Conservation (phyloP, 1,140 invertebrate species). For the Octopus bimaculoides region DNA sequence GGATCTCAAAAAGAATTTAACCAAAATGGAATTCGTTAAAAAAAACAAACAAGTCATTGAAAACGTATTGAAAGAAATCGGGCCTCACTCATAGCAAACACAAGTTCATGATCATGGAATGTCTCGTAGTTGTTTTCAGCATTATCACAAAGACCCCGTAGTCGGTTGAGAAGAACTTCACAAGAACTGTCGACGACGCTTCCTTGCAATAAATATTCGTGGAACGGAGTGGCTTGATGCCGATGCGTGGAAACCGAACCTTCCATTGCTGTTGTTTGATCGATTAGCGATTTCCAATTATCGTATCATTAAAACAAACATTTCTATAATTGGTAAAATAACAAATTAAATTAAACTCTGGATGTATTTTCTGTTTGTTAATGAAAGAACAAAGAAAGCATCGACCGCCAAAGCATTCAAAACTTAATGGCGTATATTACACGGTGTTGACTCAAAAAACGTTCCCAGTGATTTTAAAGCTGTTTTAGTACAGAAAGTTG, state of each 20-base stretch:
- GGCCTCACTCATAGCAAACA: slow-evolving; percentile 56
- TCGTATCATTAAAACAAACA: too few relatives aligned
- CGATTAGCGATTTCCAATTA: too few relatives aligned
- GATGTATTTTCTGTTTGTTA: too few relatives aligned
- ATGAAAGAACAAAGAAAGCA: too few relatives aligned
- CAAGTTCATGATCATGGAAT: slow-evolving; percentile 79
- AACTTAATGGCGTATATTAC: too few relatives aligned
- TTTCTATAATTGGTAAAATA: too few relatives aligned
- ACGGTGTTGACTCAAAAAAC: too few relatives aligned
- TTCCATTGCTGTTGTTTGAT: not conserved
- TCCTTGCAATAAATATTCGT: slow-evolving; percentile 84
- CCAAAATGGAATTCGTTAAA: not conserved
- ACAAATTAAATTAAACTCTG: too few relatives aligned
- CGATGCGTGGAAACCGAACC: not conserved
- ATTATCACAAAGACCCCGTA: slow-evolving; percentile 91
- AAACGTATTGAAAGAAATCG: not conserved
- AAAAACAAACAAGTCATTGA: too few relatives aligned
- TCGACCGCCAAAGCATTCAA: too few relatives aligned
- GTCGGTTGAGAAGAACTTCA: slow-evolving; percentile 85
- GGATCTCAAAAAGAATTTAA: not conserved
- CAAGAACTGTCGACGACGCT: slow-evolving; percentile 88
- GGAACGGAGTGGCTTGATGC: slow-evolving; percentile 31
- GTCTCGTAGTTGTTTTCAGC: slow-evolving; percentile 78
- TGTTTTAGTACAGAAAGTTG: too few relatives aligned
- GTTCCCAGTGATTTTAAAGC: too few relatives aligned